phyloP scores from a whole-genome alignment of 2,113 vertebrate genomes.

The Gadus macrocephalus region DNA sequence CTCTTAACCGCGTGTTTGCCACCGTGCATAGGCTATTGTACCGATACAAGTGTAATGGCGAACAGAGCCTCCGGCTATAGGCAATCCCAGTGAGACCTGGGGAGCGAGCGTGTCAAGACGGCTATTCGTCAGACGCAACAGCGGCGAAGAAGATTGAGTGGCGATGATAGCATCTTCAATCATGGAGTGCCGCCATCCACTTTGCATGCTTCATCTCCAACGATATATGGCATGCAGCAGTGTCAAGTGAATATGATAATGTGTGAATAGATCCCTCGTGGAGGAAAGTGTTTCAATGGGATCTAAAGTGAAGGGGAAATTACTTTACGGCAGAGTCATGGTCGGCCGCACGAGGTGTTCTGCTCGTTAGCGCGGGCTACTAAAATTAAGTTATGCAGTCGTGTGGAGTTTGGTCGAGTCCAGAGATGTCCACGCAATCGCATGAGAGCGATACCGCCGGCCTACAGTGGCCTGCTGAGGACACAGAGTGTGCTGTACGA shows the following conservation, averaged over 20 bases:
- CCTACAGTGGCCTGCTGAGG: no score
- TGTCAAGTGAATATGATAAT: slow-evolving; percentile 48
- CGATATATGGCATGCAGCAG: slow-evolving; percentile 47
- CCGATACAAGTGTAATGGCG: slow-evolving; percentile 32
- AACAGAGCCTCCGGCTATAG: slow-evolving; percentile 42
- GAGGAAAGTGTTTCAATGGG: slow-evolving; percentile 9
- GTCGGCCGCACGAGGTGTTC: slow-evolving; percentile 6
- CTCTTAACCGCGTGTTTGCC: slow-evolving; percentile 14
- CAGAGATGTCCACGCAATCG: no score
- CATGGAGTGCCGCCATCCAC: slow-evolving; percentile 42
- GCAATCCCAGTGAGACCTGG: slow-evolving; percentile 57
- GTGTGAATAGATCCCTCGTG: slow-evolving; percentile 25
- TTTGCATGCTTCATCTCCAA: slow-evolving; percentile 44
- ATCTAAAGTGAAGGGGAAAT: slow-evolving; percentile 20
- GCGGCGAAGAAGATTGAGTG: slow-evolving; percentile 47
- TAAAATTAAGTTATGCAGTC: background rate
- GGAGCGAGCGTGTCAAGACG: slow-evolving; percentile 49
- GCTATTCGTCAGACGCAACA: slow-evolving; percentile 56
- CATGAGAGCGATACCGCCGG: no score
- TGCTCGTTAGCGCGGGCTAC: background rate
- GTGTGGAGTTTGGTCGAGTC: no score
- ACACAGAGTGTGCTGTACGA: no score
- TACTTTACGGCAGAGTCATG: background rate
- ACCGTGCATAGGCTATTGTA: slow-evolving; percentile 9
- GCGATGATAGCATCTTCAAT: slow-evolving; percentile 54